Conservation (phyloP, 2,888 invertebrate genomes). For the Habroteleia sp. region DNA sequence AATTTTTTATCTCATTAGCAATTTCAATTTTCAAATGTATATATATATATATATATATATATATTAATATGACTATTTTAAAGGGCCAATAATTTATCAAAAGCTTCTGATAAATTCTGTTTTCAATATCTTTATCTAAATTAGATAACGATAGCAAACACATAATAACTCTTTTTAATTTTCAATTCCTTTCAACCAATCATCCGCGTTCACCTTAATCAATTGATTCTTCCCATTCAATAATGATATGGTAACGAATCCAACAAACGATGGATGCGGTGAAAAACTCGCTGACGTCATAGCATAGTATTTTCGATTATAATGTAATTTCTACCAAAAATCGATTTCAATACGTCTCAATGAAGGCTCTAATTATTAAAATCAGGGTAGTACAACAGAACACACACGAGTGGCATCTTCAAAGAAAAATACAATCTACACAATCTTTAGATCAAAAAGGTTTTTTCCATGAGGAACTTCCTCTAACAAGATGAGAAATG, state of each 20-base stretch:
- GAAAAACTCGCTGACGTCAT: constrained; percentile 14
- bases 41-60: too few species aligned
- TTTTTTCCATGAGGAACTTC: constrained; percentile 32
- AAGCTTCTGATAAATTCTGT: too few species aligned
- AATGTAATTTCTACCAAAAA: constrained; percentile 10
- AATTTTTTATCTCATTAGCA: too few species aligned
- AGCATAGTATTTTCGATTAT: neutral
- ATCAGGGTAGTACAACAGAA: constrained; percentile 25
- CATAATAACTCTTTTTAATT: too few species aligned
- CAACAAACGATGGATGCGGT: neutral
- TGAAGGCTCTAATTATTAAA: constrained; percentile 43
- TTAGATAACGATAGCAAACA: too few species aligned
- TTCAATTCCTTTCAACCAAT: too few species aligned
- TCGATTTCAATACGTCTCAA: constrained; percentile 12
- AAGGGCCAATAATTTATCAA: too few species aligned
- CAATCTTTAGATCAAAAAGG: constrained; percentile 42
- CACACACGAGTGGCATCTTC: constrained; percentile 26
- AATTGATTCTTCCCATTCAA: too few species aligned
- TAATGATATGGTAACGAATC: neutral
- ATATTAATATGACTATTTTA: too few species aligned
- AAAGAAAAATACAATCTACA: constrained; percentile 37
- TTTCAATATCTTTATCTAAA: too few species aligned
- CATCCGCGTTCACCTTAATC: too few species aligned
- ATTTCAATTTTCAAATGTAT: too few species aligned
- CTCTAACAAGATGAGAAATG: constrained; percentile 50